Conservation (phyloP, 2,113 vertebrate species). For the Phaetusa simplex region DNA sequence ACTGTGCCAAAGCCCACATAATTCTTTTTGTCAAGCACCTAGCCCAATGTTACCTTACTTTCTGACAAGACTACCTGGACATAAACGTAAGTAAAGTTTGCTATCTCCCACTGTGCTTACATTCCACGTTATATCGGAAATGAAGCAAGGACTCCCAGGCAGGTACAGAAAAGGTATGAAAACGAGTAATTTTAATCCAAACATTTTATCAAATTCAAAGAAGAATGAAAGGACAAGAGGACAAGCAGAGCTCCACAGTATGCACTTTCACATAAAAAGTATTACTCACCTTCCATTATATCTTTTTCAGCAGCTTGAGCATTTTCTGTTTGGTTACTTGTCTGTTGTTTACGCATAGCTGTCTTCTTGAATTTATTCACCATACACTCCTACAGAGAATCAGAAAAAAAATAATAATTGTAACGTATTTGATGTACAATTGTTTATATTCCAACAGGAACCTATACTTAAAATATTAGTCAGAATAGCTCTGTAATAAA, state of each 20-base stretch:
- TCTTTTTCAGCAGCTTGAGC: conserved; percentile 78
- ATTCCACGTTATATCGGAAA: neutral
- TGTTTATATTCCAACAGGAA: neutral
- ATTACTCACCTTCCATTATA: conserved; percentile 78
- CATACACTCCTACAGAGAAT: conserved; percentile 82
- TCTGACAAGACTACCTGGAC: neutral
- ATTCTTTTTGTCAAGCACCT: neutral
- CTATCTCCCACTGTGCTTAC: neutral
- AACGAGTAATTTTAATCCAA: neutral
- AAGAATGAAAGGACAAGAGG: neutral
- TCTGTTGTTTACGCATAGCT: conserved; percentile 81
- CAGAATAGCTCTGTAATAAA: neutral
- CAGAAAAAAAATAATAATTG: neutral
- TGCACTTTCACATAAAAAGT: neutral
- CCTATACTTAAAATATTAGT: neutral
- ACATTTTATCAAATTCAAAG: neutral
- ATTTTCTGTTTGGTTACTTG: conserved; percentile 75
- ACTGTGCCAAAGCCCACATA: neutral
- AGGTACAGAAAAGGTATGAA: neutral
- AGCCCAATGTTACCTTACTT: neutral
- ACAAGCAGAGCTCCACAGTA: neutral
- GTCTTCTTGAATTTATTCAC: conserved; percentile 89
- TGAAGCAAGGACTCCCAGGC: neutral
- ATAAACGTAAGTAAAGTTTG: neutral
- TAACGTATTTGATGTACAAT: neutral